phyloP scores from a whole-genome alignment of 2,888 invertebrate genomes.

The Aspidapion aeneum region DNA sequence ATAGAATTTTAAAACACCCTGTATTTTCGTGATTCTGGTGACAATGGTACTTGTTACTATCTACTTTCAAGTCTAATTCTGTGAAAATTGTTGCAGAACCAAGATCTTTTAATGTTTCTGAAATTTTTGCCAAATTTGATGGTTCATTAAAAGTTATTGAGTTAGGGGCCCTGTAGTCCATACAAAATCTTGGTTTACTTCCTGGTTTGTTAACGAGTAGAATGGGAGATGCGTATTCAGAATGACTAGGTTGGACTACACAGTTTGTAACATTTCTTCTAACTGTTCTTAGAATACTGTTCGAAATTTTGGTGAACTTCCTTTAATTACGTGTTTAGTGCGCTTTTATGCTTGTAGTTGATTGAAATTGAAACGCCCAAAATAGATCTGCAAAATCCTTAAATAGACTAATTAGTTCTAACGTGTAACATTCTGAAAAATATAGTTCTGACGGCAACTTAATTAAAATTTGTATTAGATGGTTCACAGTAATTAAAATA shows the following conservation, averaged over 20 bases:
- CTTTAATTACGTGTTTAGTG: no score
- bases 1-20: slow-evolving; percentile 22
- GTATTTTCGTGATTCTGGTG: slow-evolving; percentile 6
- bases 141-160: slow-evolving; percentile 8
- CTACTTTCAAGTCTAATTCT: slow-evolving; percentile 17
- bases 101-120: slow-evolving; percentile 17
- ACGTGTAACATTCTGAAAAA: no score
- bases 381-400: no score
- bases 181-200: slow-evolving; percentile 9
- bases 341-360: no score
- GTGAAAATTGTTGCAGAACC: slow-evolving; percentile 14
- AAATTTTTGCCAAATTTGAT: slow-evolving; percentile 11
- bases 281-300: background rate
- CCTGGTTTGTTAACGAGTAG: slow-evolving; percentile 1
- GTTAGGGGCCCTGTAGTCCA: slow-evolving; percentile 13
- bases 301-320: no score
- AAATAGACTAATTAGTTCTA: no score
- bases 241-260: slow-evolving; percentile 1
- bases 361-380: no score
- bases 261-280: background rate
- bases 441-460: no score
- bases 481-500: no score
- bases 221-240: slow-evolving; percentile 6
- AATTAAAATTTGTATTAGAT: no score
- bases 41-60: slow-evolving; percentile 22